Evolutionary conservation across 1,140 invertebrate species (phyloP), one percentile per base, ranked within the genome.

Genomic region (Leptinotarsa texana): DNA sequence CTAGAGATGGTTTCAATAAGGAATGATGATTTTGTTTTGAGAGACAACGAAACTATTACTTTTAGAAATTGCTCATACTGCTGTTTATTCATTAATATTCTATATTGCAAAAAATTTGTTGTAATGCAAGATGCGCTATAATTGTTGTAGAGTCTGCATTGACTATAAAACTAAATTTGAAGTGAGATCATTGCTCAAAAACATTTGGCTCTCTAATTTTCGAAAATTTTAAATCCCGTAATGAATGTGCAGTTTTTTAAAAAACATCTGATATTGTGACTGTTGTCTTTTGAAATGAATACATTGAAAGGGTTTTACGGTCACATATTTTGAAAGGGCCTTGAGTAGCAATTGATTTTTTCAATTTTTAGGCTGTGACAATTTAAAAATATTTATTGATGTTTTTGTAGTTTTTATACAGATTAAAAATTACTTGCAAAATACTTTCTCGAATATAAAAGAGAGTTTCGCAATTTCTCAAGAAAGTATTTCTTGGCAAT

Each of bases 321-420:
- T 66, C 21, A 17, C 27, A 33, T 5, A 66, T 15, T 66, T 47
- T 68, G 33, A 27, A 61, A 27, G 21, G 47, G 61, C 70, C 70
- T 70, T 63, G 33, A 42, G 71, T 22, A 63, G 62, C 42, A 73
- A 24, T 73, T 61, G 24, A 48, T 73, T 73, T 63, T 73, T 73
- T 73, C 71, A 65, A 73, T 73, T 73, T 73, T 73, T 69, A 73
- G 71, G 71, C 71, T 73, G 71, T 73, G 71, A 73, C 71, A 47
- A 62, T 65, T 73, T 73, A 63, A 73, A 61, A 63, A 73, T 73
- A 73, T 73, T 73, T 48, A 65, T 73, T 73, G 71, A 73, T 63
- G 71, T 73, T 73, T 73, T 65, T 27, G 51, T 62, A 62, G 51
- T 73, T 73, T 73, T 73, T 72, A 73, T 73, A 73, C 57, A 24